Percentiles rank a stretch among this genome's conserved stretches.
phyloP scores from a whole-genome alignment of 2,797 vertebrate species.

The Alcedo quadribrachys region DNA sequence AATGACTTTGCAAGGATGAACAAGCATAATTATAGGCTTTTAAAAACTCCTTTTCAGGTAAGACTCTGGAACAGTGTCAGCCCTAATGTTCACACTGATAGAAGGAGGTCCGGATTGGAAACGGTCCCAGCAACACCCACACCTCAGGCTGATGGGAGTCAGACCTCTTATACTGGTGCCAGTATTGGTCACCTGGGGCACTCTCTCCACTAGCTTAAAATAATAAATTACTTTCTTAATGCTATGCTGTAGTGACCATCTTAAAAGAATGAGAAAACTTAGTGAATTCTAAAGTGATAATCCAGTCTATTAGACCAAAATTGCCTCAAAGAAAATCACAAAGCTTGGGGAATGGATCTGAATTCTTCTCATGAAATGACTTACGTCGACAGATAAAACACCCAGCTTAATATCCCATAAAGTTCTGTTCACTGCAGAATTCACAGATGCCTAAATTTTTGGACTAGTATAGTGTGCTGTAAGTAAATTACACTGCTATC shows the following conservation, averaged over 20 bases:
- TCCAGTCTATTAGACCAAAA: background rate
- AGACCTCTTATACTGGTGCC: constrained; percentile 3
- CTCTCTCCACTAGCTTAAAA: background rate
- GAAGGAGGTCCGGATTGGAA: background rate
- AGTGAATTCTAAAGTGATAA: background rate
- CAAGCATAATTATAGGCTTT: constrained; percentile 30
- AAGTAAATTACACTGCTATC: background rate
- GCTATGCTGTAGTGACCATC: background rate
- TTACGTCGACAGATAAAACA: background rate
- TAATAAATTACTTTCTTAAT: background rate
- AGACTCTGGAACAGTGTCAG: constrained; percentile 6
- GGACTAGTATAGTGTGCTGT: background rate
- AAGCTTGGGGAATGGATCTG: background rate
- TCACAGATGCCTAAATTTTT: background rate
- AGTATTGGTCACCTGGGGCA: background rate
- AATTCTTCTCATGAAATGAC: background rate
- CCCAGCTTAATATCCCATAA: background rate
- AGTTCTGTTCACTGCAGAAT: background rate
- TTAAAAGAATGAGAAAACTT: background rate
- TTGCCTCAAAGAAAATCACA: background rate
- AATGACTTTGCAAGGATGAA: constrained; percentile 9
- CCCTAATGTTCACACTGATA: background rate
- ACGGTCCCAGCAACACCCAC: background rate
- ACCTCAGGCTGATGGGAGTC: constrained; percentile 1
- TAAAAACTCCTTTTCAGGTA: constrained; percentile 28